These are phyloP conservation scores for Podabrus alpinus DNA, from an alignment of 2,888 invertebrate genomes.

Conservation along the genomic window DNA sequence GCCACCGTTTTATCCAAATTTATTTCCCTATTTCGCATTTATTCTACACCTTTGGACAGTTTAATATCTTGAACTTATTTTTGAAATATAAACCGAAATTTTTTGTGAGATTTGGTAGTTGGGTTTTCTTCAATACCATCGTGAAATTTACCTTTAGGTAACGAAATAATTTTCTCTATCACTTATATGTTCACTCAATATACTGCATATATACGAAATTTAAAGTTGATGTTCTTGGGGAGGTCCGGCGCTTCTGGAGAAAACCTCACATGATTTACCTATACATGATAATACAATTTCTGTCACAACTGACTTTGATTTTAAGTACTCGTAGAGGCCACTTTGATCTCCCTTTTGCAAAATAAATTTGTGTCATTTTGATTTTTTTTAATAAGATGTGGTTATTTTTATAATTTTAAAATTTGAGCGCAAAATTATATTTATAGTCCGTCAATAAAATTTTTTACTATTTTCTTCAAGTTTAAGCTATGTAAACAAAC, in stretches of 20 bases:
- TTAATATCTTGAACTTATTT: neutral
- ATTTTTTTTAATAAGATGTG: neutral
- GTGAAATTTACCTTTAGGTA: neutral
- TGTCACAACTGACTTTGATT: constrained; percentile 30
- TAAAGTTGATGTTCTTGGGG: neutral
- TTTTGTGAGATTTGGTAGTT: neutral
- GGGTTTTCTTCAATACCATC: neutral
- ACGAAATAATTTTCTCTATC: neutral
- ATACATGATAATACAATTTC: constrained; percentile 27
- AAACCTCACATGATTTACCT: constrained; percentile 26
- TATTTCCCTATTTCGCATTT: neutral
- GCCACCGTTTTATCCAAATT: neutral
- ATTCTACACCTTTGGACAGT: neutral
- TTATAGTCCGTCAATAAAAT: no score
- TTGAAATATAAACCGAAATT: neutral
- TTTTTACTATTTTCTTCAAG: no score
- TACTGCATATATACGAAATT: neutral
- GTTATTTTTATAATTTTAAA: no score
- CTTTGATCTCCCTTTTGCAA: constrained; percentile 35
- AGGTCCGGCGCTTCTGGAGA: constrained; percentile 35
- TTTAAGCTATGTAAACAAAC: no score
- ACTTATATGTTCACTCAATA: neutral
- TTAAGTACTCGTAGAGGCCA: constrained; percentile 33
- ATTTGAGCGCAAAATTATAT: no score
- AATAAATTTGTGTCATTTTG: neutral